These are phyloP conservation scores for crab-eating macaque (Macaca fascicularis) DNA, from an alignment of 2,113 vertebrate species.

Conservation along the genomic window T2T-MFA8v1.1 NC_088386.1:124603001-124603500, in stretches of 20 bases:
- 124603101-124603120: background rate
- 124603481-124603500: slow-evolving; percentile 65
- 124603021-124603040: background rate
- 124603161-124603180: background rate
- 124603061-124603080: background rate
- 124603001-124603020: background rate
- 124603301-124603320: slow-evolving; percentile 60
- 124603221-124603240: background rate
- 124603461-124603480: slow-evolving; percentile 53
- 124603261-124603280: background rate
- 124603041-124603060: background rate
- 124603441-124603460: slow-evolving; percentile 54
- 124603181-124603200: background rate
- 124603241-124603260: background rate
- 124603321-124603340: background rate
- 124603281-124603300: slow-evolving; percentile 26
- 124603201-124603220: slow-evolving; percentile 5
- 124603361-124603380: slow-evolving; percentile 49
- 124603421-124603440: background rate
- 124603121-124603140: background rate
- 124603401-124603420: slow-evolving; percentile 19
- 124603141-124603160: background rate
- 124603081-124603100: background rate
- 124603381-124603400: slow-evolving; percentile 23
- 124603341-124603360: slow-evolving; percentile 50